Evolutionary conservation across 1,140 invertebrate species (phyloP), one percentile per base, ranked within the genome.

Genomic region (Heliothis virescens): DNA sequence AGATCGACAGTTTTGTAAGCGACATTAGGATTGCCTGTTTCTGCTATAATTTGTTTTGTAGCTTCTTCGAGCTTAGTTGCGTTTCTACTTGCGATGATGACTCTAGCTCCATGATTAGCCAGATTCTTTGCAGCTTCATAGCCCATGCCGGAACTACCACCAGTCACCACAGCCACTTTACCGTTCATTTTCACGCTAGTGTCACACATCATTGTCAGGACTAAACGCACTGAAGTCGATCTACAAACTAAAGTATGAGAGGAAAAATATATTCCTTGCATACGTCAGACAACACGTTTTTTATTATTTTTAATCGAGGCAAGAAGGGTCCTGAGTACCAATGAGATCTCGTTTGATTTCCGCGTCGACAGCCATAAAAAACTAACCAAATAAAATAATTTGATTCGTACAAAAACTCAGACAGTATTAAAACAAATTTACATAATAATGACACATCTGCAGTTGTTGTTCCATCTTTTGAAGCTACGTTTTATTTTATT

Each of bases 101-200:
- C 96, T 92, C 94, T 96, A 0, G 97, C 98, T 50, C 96, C 96
- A 83, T 96, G 90, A 83, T 92, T 94, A 0, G 97, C 97, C 81
- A 98, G 91, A 82, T 96, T 96, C 81, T 95, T 91, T 0, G 96
- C 97, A 53, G 97, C 96, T 94, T 97, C 97, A 94, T 96, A 97
- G 11, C 98, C 98, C 85, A 98, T 97, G 1, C 98, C 98, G 76
- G 96, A 96, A 91, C 97, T 98, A 3, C 97, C 96, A 77, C 98
- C 98, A 15, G 98, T 98, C 11, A 98, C 94, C 48, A 98, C 96
- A 0, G 96, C 95, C 16, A 97, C 96, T 95, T 98, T 98, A 1
- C 95, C 96, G 73, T 92, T 85, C 12, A 94, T 74, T n/a, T 85
- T 87, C 7, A 84, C 82, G 10, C 80, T 79, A 18, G 85, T 88